A percentile compares a stretch with the other conserved stretches of the same genome.
These are phyloP conservation scores for Anguilla anguilla DNA, from an alignment of 2,797 vertebrate genomes.

Conservation along the genomic window DNA sequence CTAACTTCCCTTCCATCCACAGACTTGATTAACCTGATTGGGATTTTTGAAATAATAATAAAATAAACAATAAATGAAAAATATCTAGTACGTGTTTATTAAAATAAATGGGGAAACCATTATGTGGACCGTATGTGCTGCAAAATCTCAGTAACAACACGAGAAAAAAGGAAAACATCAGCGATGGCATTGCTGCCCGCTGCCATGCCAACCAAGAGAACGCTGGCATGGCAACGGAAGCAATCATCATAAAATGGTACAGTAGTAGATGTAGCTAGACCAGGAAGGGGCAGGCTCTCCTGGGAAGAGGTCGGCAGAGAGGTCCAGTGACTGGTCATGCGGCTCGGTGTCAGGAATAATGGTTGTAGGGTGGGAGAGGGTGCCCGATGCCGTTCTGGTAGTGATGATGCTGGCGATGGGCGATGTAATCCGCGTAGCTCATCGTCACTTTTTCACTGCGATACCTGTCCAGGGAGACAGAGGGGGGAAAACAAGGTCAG, in stretches of 20 bases:
- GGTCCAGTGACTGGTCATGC: conserved; percentile 99
- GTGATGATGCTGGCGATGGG: conserved; percentile 98
- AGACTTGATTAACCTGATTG: conserved; percentile 86
- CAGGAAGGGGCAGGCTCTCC: conserved; percentile 97
- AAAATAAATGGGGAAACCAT: conserved; percentile 61
- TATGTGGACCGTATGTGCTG: conserved; percentile 77
- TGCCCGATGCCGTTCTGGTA: conserved; percentile 99
- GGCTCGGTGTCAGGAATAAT: conserved; percentile 99
- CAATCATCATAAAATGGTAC: conserved; percentile 99
- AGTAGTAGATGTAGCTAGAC: conserved; percentile 99
- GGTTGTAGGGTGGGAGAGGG: conserved; percentile 98
- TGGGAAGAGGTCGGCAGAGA: conserved; percentile 98
- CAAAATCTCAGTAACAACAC: conserved; percentile 80
- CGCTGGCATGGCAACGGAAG: conserved; percentile 95
- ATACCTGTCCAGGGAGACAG: conserved; percentile 78
- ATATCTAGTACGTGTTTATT: conserved; percentile 52
- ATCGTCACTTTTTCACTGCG: conserved; percentile 99
- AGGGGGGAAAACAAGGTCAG: not conserved
- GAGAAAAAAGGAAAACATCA: conserved; percentile 68
- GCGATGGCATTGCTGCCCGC: conserved; percentile 86
- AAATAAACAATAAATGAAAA: conserved; percentile 57
- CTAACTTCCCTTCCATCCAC: conserved; percentile 90
- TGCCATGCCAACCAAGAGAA: conserved; percentile 85
- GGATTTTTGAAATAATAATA: conserved; percentile 67
- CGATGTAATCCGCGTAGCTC: conserved; percentile 98